Percentiles rank a stretch among this genome's conserved stretches.
phyloP scores from a whole-genome alignment of 2,888 invertebrate genomes.

The Euclidia mi region DNA sequence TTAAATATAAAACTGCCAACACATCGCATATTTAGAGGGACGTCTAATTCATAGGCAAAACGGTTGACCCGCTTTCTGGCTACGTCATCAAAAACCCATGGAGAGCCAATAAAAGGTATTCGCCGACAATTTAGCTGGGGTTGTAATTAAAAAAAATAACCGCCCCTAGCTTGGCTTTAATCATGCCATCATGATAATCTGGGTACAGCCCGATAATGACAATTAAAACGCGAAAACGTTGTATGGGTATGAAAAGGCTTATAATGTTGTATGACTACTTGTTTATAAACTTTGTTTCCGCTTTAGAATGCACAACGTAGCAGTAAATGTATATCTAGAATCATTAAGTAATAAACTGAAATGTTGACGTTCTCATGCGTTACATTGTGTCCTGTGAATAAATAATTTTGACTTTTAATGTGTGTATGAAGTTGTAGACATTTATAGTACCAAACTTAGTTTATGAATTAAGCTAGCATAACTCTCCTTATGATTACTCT shows the following conservation, averaged over 20 bases:
- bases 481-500: too few relatives aligned
- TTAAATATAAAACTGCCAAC: too few relatives aligned
- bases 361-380: too few relatives aligned
- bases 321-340: too few relatives aligned
- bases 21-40: constrained; percentile 1
- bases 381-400: too few relatives aligned
- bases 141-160: constrained; percentile 45
- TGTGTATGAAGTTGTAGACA: too few relatives aligned
- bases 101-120: constrained; percentile 1
- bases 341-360: too few relatives aligned
- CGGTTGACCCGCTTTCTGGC: background rate
- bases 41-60: background rate
- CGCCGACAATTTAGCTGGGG: constrained; percentile 1
- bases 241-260: constrained; percentile 34
- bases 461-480: too few relatives aligned
- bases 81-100: constrained; percentile 4
- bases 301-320: too few relatives aligned
- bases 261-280: background rate
- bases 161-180: constrained; percentile 52
- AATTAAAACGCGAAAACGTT: constrained; percentile 58
- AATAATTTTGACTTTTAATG: too few relatives aligned
- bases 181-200: constrained; percentile 58
- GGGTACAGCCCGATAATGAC: constrained; percentile 54
- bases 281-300: too few relatives aligned
- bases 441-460: too few relatives aligned